Evolutionary conservation across 2,888 invertebrate species (phyloP), one percentile per base, ranked within the genome.

Genomic region (Gonocerus acuteangulatus): DNA sequence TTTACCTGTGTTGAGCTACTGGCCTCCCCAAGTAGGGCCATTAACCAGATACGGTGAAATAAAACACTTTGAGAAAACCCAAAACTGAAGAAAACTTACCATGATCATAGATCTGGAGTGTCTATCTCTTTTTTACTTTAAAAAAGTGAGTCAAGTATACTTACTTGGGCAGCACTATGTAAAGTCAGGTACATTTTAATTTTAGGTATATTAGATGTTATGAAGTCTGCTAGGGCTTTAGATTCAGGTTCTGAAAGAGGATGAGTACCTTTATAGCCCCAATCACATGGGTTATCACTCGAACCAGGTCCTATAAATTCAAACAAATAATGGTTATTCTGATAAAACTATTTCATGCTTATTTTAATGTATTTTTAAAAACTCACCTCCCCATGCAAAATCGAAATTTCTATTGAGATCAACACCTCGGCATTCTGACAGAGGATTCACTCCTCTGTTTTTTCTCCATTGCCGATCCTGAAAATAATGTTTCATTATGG

Each of bases 341-440:
- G 4, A 27, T 27, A 27, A n/a, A n/a, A n/a, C n/a, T n/a, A n/a
- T n/a, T 27, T 27, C 4, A 27, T 27, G 4, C 9, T 27, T 27
- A 27, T 27, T 27, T 27, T 27, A 4, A 6, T 9, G 27, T 27
- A 6, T 6, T 27, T 4, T 6, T 27, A 27, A 27, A 21, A 13
- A 51, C 15, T 16, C 49, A 60, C 60, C 62, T 69, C 71, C 63
- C 71, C 71, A 78, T 48, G 74, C 71, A 63, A 71, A 72, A 61
- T 88, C 88, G 71, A 89, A 94, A 73, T 94, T 94, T 65, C 93
- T 82, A 71, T 90, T 90, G 1, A 90, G 80, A 73, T 91, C 90
- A 0, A 86, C 84, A 1, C 90, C 91, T 0, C 81, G 75, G 69
- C 89, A 89, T 18, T 48, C 48, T 11, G 60, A 60, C 32, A 48